Base-by-base conservation (phyloP, 2,888 invertebrate genomes). In the Scrobipalpa costella region DNA sequence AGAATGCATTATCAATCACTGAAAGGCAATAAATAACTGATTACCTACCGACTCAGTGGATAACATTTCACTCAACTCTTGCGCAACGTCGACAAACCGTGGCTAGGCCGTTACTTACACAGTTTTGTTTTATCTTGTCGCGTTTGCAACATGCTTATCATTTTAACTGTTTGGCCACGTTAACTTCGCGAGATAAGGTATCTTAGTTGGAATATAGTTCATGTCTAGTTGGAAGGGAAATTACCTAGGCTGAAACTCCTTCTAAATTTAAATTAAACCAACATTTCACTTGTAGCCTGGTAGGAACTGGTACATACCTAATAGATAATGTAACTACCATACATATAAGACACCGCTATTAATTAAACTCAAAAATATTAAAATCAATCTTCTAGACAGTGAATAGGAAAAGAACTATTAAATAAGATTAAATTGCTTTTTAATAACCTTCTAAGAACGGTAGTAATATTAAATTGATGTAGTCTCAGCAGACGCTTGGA, bases 181-280 rank as follows among this genome's bases (percentile, higher is more conserved):
- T 68, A 71, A 74, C 74, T 72, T 71, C 68, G 66, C 66, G 57
- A 74, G 80, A 81, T 81, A 71, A 80, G 76, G 77, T 78, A 77
- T 65, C 59, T 59, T 44, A 7, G n/a, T 9, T 15, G n/a, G 7
- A 44, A 44, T 44, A 21, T 52, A 17, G 50, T 52, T 52, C 5
- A 13, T 2, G 21, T 11, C 50, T 13, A 52, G 50, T 27, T 21
- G 21, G 21, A 21, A 52, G 21, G 50, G 9, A 21, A 52, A 52
- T 19, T 8, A 52, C 21, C 50, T 52, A 52, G 27, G 11, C 21
- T 21, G 5, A 52, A 19, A 19, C n/a, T 34, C 49, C 17, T n/a
- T 17, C 13, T 40, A 40, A 13, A 40, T 13, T 3, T 2, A 9
- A 38, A 7, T 11, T 38, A 2, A 3, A 8, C n/a, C 11, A 38